Evolutionary conservation across 2,888 invertebrate genomes (phyloP).

Genomic region (Lycia hirtaria): DNA sequence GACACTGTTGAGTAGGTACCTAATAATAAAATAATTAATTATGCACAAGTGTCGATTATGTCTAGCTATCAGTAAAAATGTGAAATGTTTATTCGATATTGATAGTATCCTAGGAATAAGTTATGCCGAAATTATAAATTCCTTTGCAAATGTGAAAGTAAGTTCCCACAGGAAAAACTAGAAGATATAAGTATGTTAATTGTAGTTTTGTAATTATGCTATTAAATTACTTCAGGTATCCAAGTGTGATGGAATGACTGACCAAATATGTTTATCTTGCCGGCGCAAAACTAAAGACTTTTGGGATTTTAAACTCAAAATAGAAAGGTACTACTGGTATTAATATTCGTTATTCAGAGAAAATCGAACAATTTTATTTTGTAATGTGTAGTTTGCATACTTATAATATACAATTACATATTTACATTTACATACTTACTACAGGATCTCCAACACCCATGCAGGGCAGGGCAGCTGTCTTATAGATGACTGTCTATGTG

Average conservation of each 20-base stretch:
- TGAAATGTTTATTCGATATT: constrained; percentile 49
- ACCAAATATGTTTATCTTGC: constrained; percentile 66
- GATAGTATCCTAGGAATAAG: constrained; percentile 42
- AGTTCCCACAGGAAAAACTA: too few relatives aligned
- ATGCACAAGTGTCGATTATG: constrained; percentile 67
- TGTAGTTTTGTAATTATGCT: not conserved
- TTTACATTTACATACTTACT: too few relatives aligned
- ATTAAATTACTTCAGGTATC: constrained; percentile 46
- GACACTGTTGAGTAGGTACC: not conserved
- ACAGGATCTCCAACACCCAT: too few relatives aligned
- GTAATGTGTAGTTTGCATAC: too few relatives aligned
- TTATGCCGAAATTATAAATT: constrained; percentile 57
- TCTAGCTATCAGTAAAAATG: constrained; percentile 49
- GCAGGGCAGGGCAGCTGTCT: too few relatives aligned
- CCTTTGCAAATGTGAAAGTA: constrained; percentile 58
- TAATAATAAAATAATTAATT: not conserved
- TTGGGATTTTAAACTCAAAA: constrained; percentile 61
- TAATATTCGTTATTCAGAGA: too few relatives aligned
- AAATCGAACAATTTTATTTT: too few relatives aligned
- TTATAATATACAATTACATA: too few relatives aligned
- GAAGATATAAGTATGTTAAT: constrained; percentile 1
- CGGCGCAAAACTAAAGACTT: constrained; percentile 59
- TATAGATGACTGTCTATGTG: too few relatives aligned
- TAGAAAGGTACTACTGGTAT: too few relatives aligned
- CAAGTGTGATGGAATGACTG: constrained; percentile 42